These are phyloP conservation scores for Cherax destructor DNA, from an alignment of 1,140 invertebrate genomes.

Conservation along the genomic window DNA sequence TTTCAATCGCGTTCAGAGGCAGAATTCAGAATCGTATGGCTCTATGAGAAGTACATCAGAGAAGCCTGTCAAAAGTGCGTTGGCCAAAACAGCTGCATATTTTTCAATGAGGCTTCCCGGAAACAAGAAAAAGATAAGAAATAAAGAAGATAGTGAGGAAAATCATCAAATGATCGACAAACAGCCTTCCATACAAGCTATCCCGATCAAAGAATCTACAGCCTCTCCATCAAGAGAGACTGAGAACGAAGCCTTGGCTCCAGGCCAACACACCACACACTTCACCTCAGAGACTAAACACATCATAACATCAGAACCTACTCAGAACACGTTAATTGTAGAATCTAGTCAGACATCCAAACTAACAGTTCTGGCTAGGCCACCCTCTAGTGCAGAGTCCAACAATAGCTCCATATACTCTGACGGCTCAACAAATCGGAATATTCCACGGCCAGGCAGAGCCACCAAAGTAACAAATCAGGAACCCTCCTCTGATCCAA, in stretches of 20 bases:
- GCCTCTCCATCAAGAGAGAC: slow-evolving; percentile 8
- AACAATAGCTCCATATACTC: slow-evolving; percentile 21
- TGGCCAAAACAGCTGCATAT: slow-evolving; percentile 65
- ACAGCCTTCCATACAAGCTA: slow-evolving; percentile 12
- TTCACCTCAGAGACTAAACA: slow-evolving; percentile 57
- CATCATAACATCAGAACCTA: slow-evolving; percentile 50
- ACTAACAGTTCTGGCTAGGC: slow-evolving; percentile 30
- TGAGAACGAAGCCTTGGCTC: background rate
- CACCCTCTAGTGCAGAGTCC: slow-evolving; percentile 24
- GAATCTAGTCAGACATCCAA: slow-evolving; percentile 61
- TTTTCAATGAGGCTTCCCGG: slow-evolving; percentile 62
- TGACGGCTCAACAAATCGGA: slow-evolving; percentile 9
- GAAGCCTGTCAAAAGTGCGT: slow-evolving; percentile 49
- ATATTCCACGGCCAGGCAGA: slow-evolving; percentile 10
- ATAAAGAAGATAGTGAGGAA: slow-evolving; percentile 25
- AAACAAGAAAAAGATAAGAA: slow-evolving; percentile 32
- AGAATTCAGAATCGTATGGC: slow-evolving; percentile 65
- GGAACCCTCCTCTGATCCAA: slow-evolving; percentile 72
- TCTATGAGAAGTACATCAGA: slow-evolving; percentile 55
- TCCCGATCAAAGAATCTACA: background rate
- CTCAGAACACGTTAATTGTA: slow-evolving; percentile 28
- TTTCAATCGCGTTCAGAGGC: slow-evolving; percentile 39
- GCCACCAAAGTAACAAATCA: slow-evolving; percentile 28
- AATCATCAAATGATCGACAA: slow-evolving; percentile 52
- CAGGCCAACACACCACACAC: slow-evolving; percentile 53